Percentiles rank a stretch among this genome's conserved stretches.
Evolutionary conservation across 2,113 vertebrate species (phyloP).

Genomic region (Crypturellus undulatus): DNA sequence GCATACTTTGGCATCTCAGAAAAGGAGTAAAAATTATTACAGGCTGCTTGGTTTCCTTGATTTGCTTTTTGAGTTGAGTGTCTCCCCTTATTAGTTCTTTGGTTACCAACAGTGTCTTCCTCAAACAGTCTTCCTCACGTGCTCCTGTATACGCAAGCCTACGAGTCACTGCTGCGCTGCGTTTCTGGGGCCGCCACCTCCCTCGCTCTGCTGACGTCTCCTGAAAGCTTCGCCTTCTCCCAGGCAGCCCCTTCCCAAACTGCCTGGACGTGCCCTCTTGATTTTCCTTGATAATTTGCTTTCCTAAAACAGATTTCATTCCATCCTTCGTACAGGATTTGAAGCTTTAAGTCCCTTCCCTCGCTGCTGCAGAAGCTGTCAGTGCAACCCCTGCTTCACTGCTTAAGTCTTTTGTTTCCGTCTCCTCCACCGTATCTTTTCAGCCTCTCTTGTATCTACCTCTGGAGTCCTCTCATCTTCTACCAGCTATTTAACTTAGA

Average conservation of each 20-base stretch:
- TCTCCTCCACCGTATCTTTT: not conserved
- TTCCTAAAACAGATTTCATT: not conserved
- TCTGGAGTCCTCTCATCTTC: not conserved
- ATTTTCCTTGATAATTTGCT: not conserved
- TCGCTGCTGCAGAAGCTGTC: not conserved
- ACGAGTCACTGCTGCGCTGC: rapidly evolving
- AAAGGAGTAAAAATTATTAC: conserved; percentile 31
- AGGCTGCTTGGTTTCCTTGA: not conserved
- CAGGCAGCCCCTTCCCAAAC: rapidly evolving
- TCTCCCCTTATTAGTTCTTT: not conserved
- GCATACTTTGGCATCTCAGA: not conserved
- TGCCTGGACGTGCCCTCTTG: not conserved
- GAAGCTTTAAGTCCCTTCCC: not conserved
- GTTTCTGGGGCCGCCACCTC: not conserved
- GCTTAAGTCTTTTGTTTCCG: not conserved
- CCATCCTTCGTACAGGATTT: rapidly evolving
- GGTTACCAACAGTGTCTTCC: not conserved
- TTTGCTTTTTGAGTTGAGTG: not conserved
- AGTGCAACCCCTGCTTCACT: not conserved
- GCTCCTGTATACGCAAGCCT: not conserved
- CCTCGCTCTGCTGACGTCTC: not conserved
- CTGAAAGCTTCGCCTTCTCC: rapidly evolving
- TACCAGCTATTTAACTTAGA: not conserved
- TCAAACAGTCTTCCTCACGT: not conserved
- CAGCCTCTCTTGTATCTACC: conserved; percentile 26